Evolutionary conservation across 2,797 vertebrate species (phyloP), one percentile per base, ranked within the genome.

Genomic region (Lagodon rhomboides): DNA sequence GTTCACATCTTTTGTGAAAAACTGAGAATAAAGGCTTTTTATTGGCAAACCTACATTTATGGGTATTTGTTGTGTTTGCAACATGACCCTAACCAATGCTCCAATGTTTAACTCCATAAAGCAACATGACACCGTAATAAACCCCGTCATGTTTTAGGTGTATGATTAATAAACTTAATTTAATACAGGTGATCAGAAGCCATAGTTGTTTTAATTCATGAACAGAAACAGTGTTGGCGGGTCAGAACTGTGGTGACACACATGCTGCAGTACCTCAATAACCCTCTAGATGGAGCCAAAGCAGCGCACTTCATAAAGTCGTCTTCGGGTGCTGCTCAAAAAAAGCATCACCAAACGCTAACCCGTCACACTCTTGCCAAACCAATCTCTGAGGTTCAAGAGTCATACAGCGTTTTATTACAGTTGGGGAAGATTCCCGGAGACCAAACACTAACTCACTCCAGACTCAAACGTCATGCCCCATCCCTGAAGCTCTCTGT

Each of bases 271-370:
- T 80, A 51, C 75, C 22, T 23, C 30, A 4, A 65, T 6, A 1
- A 8, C 0, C 70, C 90, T 79, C 51, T 3, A 38, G 73, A 67
- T 53, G 85, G 85, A 51, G 85, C 80, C 71, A 87, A 51, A 90
- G 47, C 58, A 67, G 61, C 47, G 20, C 12, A 18, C 3, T 62
- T 17, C 1, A 5, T 56, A 5, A 3, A 70, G 84, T 65, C 73
- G 0, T 67, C 49, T 89, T 88, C 54, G 82, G 0, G 63, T 59
- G 13, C 71, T 56, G 50, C 67, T 60, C 9, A 51, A 43, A 63
- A 64, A 73, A 50, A 64, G 2, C 0, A 15, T 2, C 0, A 25
- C 5, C 8, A 12, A 59, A 22, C 2, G 10, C 3, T 22, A 43
- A 56, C n/a, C 38, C 41, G 58, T 18, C 6, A 2, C 4, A 17